These are phyloP conservation scores for Cyphomyrmex costatus DNA, from an alignment of 1,140 invertebrate species.

Conservation along the genomic window DNA sequence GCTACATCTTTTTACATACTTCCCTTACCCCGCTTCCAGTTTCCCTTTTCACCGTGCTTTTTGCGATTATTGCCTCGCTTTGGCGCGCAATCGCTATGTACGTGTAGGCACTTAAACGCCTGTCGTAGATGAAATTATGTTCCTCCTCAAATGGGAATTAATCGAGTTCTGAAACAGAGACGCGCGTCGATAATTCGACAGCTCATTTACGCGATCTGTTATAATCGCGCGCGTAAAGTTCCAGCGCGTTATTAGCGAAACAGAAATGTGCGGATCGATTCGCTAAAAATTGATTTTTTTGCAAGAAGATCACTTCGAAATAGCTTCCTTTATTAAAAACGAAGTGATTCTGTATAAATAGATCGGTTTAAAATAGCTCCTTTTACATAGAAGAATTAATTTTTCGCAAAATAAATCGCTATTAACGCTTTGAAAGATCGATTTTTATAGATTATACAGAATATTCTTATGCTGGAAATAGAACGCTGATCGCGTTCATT, in stretches of 20 bases:
- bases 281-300: too few relatives aligned
- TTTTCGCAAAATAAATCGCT: too few relatives aligned
- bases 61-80: slow-evolving; percentile 13
- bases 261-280: too few relatives aligned
- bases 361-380: too few relatives aligned
- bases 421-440: too few relatives aligned
- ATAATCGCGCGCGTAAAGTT: neutral
- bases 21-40: neutral
- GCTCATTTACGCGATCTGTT: slow-evolving; percentile 8
- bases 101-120: slow-evolving; percentile 24
- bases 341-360: too few relatives aligned
- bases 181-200: neutral
- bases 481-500: neutral
- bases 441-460: too few relatives aligned
- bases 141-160: slow-evolving; percentile 34
- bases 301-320: too few relatives aligned
- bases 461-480: neutral
- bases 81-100: slow-evolving; percentile 25
- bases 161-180: slow-evolving; percentile 28
- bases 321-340: too few relatives aligned
- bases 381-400: too few relatives aligned
- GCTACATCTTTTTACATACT: neutral
- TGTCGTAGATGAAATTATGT: slow-evolving; percentile 29
- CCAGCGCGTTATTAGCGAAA: neutral
- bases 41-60: slow-evolving; percentile 7